phyloP scores from a whole-genome alignment of 1,140 invertebrate species.

The Zaprionus ghesquierei region DNA sequence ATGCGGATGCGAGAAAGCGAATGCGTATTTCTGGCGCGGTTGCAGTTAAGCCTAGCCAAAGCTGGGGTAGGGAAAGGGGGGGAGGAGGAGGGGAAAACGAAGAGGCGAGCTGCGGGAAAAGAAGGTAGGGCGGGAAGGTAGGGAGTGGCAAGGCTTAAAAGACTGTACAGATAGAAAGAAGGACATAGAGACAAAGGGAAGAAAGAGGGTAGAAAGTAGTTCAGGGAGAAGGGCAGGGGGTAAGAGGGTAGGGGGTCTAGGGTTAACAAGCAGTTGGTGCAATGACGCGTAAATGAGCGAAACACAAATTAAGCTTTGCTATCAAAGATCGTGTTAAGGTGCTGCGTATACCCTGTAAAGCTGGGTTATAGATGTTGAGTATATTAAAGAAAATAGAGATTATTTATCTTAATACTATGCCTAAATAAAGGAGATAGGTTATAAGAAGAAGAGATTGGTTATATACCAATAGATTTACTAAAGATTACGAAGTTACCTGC shows the following conservation, averaged over 20 bases:
- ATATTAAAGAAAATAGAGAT: no score
- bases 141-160: neutral
- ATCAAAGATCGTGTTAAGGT: conserved; percentile 31
- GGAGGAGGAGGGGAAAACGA: neutral
- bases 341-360: conserved; percentile 12
- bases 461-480: no score
- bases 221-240: no score
- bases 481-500: no score
- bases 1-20: neutral
- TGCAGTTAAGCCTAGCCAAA: neutral
- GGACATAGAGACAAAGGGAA: neutral
- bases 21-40: neutral
- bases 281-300: conserved; percentile 58
- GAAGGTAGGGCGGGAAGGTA: neutral
- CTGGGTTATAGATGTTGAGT: no score
- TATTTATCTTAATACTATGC: no score
- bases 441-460: no score
- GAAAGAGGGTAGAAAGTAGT: neutral
- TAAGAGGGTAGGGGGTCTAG: neutral
- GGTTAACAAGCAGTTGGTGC: conserved; percentile 17
- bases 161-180: no score
- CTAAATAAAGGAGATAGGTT: no score
- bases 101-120: neutral
- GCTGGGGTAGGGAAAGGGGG: neutral
- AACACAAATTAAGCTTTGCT: conserved; percentile 50